Conservation (phyloP, 2,797 vertebrate genomes). For the Uromys caudimaculatus region DNA sequence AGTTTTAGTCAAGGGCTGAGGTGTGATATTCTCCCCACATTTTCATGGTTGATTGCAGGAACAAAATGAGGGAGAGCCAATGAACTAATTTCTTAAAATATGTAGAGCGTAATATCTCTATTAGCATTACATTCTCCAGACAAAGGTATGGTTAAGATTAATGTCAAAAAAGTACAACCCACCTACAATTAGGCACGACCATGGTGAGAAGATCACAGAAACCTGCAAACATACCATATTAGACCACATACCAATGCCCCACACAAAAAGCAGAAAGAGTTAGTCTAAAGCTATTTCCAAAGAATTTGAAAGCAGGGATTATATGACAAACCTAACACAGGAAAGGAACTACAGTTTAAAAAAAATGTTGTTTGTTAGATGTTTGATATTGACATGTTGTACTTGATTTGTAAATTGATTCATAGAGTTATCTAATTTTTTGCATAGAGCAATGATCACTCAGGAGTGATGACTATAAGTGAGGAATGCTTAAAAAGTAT, state of each 20-base stretch:
- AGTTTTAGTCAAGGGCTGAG: background rate
- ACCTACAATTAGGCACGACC: accelerated
- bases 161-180: background rate
- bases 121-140: background rate
- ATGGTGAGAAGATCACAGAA: background rate
- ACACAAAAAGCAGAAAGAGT: background rate
- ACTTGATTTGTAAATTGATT: background rate
- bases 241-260: background rate
- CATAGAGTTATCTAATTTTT: background rate
- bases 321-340: background rate
- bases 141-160: background rate
- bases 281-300: background rate
- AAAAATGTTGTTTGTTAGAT: background rate
- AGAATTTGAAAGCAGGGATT: background rate
- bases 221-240: background rate
- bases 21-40: background rate
- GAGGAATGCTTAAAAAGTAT: background rate
- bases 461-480: background rate
- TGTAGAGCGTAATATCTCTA: background rate
- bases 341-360: background rate
- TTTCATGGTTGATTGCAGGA: background rate
- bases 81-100: background rate
- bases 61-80: background rate
- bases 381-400: background rate
- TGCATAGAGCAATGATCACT: background rate